Evolutionary conservation across 2,888 invertebrate genomes (phyloP), one percentile per base, ranked within the genome.

Genomic region (Apamea crenata): DNA sequence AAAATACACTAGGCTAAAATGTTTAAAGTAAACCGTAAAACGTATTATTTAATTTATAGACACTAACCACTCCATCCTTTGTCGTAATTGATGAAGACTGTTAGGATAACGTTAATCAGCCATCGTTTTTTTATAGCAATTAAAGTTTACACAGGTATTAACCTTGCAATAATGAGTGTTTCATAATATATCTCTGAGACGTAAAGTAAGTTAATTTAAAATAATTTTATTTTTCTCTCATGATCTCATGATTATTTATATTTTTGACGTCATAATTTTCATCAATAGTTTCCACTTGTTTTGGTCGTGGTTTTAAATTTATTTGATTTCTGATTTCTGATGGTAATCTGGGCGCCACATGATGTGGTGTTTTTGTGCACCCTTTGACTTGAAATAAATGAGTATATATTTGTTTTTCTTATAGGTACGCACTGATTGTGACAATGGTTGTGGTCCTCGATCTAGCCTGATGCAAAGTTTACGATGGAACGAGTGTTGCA

Each of bases 21-120:
- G 36, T 44, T 68, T 14, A 50, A 50, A 50, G 50, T 18, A 18
- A 16, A 18, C 50, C 18, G 32, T 25, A 32, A 25, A 44, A 12
- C 10, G 2, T 1, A 5, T 18, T 12, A 25, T 44, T 63, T 44
- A 65, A n/a, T 80, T 21, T 63, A 71, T 4, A 32, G 18, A 47
- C 44, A 79, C 79, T 98, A 98, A 0, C 98, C 98, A 90, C 98
- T 98, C 81, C 79, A 79, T 81, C 10, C 29, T 36, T 47, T 10
- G 53, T 25, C 53, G 18, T 56, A 79, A 36, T 63, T 36, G 21
- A 44, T 65, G 36, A 29, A n/a, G 53, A 63, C 2, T 65, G 32
- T 53, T n/a, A 10, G 3, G 18, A 36, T 21, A 53, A 71, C 50
- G 50, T 40, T 40, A 50, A 25, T 0, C 32, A 12, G 14, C 44